Conservation (phyloP, 2,113 vertebrate genomes). For the Bettongia penicillata region DNA sequence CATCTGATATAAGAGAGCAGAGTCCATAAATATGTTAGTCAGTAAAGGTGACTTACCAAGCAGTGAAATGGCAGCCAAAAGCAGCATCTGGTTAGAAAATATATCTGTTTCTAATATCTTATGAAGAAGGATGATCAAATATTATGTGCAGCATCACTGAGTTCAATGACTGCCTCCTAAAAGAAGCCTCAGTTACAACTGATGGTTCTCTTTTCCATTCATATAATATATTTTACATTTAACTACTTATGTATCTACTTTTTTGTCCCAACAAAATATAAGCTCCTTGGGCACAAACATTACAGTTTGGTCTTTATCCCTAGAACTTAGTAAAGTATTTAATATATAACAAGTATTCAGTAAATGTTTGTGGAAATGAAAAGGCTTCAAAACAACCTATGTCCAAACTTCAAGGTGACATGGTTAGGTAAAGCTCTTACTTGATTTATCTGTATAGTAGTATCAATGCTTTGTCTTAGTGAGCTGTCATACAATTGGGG, state of each 20-base stretch:
- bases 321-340: background rate
- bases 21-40: background rate
- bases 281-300: background rate
- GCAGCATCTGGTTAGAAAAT: background rate
- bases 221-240: background rate
- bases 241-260: background rate
- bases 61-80: background rate
- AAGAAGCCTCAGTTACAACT: background rate
- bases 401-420: background rate
- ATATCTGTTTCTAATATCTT: background rate
- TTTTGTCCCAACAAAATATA: background rate
- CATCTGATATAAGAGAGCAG: background rate
- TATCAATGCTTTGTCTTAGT: background rate
- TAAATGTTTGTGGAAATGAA: background rate
- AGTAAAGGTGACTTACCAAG: background rate
- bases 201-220: background rate
- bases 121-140: background rate
- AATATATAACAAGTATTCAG: too few relatives aligned
- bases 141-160: background rate
- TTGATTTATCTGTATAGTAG: background rate
- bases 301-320: background rate
- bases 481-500: conserved; percentile 1
- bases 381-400: background rate
- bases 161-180: background rate
- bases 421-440: background rate